Percentiles rank a stretch among this genome's conserved stretches.
phyloP scores from a whole-genome alignment of 2,113 vertebrate species.

The Dasyornis broadbenti region DNA sequence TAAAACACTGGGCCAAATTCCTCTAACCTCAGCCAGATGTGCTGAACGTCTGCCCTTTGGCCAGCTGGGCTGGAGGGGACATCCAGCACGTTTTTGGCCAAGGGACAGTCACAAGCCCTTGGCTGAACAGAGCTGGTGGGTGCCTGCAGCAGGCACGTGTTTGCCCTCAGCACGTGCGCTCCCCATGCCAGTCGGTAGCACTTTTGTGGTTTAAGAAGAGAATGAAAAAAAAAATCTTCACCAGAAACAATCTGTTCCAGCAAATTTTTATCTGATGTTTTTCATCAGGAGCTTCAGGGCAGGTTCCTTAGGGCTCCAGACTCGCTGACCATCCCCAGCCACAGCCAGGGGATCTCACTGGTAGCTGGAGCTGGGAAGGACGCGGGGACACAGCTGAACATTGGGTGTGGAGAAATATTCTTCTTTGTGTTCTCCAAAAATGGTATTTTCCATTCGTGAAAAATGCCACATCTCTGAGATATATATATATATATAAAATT shows the following conservation, averaged over 20 bases:
- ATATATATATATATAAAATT: no score
- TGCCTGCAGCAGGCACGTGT: neutral
- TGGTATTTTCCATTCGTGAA: neutral
- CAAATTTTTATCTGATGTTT: neutral
- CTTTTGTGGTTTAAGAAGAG: neutral
- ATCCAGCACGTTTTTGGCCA: neutral
- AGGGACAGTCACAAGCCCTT: neutral
- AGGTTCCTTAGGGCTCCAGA: neutral
- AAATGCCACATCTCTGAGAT: neutral
- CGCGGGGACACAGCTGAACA: fast-evolving
- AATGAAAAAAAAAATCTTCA: neutral
- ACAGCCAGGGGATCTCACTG: neutral
- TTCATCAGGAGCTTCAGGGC: neutral
- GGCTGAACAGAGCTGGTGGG: neutral
- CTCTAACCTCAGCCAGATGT: conserved; percentile 50
- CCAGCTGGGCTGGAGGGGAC: neutral
- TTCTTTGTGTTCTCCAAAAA: neutral
- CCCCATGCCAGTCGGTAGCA: neutral
- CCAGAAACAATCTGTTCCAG: neutral
- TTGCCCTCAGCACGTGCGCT: neutral
- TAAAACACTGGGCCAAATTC: conserved; percentile 21
- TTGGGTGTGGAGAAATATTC: neutral
- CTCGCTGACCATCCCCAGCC: fast-evolving
- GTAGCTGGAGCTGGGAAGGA: neutral
- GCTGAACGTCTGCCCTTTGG: neutral